Conservation (phyloP, 2,888 invertebrate species). For the Buathra laborator region DNA sequence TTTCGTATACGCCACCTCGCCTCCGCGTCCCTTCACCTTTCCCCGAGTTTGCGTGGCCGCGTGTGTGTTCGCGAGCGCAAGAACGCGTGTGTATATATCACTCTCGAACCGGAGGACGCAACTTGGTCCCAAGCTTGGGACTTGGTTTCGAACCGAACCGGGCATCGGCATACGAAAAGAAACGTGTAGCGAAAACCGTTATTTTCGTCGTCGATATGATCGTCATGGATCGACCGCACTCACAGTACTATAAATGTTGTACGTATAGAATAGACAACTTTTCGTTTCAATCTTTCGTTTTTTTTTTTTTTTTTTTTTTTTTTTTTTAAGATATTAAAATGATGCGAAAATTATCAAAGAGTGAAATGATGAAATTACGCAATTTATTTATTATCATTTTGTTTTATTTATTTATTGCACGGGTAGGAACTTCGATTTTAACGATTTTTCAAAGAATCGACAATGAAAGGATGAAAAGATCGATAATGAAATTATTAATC, state of each 20-base stretch:
- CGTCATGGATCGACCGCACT: slow-evolving; percentile 79
- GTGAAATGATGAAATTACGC: too few species aligned
- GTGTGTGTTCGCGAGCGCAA: neutral
- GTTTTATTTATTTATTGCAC: too few species aligned
- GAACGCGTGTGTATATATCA: neutral
- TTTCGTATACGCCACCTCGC: slow-evolving; percentile 73
- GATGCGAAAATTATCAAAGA: too few species aligned
- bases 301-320: slow-evolving; percentile 20
- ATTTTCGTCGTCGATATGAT: slow-evolving; percentile 77
- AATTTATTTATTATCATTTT: too few species aligned
- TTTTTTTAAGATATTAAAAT: neutral
- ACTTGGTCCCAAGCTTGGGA: slow-evolving; percentile 1
- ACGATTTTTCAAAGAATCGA: too few species aligned
- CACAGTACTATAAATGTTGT: slow-evolving; percentile 80
- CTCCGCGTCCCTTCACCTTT: slow-evolving; percentile 74
- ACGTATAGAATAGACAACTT: slow-evolving; percentile 68
- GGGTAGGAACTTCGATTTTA: too few species aligned
- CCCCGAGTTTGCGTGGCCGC: slow-evolving; percentile 36
- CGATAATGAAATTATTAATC: too few species aligned
- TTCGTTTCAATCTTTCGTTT: slow-evolving; percentile 1
- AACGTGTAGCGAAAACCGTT: slow-evolving; percentile 19
- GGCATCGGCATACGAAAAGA: slow-evolving; percentile 4
- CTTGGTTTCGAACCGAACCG: slow-evolving; percentile 19
- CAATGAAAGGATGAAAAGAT: too few species aligned
- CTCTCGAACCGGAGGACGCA: slow-evolving; percentile 45